Conservation (phyloP, 2,797 vertebrate species). For the Cryptoblepharus egeriae region DNA sequence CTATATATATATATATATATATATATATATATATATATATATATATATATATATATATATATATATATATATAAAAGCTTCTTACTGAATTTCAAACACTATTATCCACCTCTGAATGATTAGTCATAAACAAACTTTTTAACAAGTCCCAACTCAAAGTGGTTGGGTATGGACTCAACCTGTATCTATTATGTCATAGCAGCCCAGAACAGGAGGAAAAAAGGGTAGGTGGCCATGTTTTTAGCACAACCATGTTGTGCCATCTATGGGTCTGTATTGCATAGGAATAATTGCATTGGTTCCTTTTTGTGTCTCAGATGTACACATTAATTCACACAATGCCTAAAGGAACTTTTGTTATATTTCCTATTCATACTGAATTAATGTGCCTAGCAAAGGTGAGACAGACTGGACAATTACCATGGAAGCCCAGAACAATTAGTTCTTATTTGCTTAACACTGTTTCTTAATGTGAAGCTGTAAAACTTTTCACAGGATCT, state of each 20-base stretch:
- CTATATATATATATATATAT: too few relatives aligned
- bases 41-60: too few relatives aligned
- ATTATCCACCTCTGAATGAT: too few relatives aligned
- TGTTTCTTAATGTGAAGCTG: conserved; percentile 62
- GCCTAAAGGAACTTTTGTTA: conserved; percentile 56
- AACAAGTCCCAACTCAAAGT: too few relatives aligned
- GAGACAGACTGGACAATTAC: conserved; percentile 60
- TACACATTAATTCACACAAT: conserved; percentile 4
- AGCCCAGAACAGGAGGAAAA: background rate
- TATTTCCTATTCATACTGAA: conserved; percentile 65
- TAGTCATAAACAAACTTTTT: too few relatives aligned
- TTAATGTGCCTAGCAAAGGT: conserved; percentile 57
- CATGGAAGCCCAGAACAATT: conserved; percentile 70
- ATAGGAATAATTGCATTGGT: background rate
- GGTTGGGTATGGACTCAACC: too few relatives aligned
- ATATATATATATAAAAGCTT: too few relatives aligned
- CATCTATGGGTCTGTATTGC: background rate
- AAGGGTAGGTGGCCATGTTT: background rate
- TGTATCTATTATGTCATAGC: background rate
- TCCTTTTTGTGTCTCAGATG: background rate
- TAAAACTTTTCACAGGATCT: conserved; percentile 76
- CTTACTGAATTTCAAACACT: too few relatives aligned
- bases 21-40: too few relatives aligned
- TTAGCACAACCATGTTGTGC: too few relatives aligned
- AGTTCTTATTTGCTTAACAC: conserved; percentile 76